Evolutionary conservation across 2,888 invertebrate species (phyloP).

Genomic region (Tupiocoris notatus): DNA sequence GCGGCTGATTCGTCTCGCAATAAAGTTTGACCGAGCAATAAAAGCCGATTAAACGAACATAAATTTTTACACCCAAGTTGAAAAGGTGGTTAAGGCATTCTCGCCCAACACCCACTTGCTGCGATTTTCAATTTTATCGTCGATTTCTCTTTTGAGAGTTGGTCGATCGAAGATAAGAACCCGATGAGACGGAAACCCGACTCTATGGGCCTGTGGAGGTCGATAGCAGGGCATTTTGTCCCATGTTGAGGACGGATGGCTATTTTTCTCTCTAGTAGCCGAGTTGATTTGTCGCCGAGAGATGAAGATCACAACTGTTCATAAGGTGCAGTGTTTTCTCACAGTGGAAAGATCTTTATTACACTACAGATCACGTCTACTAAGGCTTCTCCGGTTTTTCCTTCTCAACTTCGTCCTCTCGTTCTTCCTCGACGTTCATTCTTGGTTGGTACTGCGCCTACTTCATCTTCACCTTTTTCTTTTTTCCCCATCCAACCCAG

Average conservation of each 20-base stretch:
- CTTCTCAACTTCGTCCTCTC: no score
- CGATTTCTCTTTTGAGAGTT: background rate
- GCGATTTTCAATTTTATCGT: background rate
- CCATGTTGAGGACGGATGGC: background rate
- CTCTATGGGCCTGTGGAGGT: background rate
- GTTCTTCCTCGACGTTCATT: no score
- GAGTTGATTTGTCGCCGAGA: slow-evolving; percentile 18
- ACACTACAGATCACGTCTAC: background rate
- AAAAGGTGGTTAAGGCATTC: background rate
- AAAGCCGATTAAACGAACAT: background rate
- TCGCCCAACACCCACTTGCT: background rate
- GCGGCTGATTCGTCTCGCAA: no score
- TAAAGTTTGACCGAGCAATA: background rate
- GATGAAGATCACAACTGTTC: slow-evolving; percentile 17
- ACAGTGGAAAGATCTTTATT: background rate
- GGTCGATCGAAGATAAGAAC: slow-evolving; percentile 12
- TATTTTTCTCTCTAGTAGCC: slow-evolving; percentile 12
- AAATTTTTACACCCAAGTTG: background rate
- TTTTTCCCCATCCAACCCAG: background rate
- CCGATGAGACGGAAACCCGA: background rate
- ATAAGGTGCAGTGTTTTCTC: background rate
- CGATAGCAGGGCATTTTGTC: background rate
- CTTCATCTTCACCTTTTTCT: background rate
- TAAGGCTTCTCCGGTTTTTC: background rate
- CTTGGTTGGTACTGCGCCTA: background rate